These are phyloP conservation scores for Oxyruncus cristatus DNA, from an alignment of 2,113 vertebrate species.

Conservation along the genomic window DNA sequence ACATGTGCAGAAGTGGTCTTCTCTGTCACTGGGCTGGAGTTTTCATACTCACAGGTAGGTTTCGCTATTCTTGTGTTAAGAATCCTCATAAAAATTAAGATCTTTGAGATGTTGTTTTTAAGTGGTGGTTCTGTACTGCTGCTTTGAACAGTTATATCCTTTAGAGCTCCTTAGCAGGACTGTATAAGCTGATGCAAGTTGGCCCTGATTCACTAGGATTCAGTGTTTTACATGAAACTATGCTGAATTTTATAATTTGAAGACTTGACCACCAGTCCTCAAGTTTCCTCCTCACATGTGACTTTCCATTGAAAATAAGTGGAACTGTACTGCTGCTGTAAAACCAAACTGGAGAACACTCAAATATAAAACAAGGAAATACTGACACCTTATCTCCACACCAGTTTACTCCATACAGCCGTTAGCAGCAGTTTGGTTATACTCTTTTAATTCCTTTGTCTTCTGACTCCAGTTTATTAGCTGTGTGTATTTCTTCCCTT, in stretches of 20 bases:
- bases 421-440: neutral
- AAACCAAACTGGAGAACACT: neutral
- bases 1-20: conserved; percentile 92
- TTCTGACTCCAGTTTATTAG: neutral
- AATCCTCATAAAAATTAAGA: neutral
- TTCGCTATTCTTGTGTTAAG: neutral
- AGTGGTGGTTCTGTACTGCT: neutral
- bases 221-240: neutral
- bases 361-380: neutral
- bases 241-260: neutral
- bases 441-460: neutral
- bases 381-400: neutral
- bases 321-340: neutral
- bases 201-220: neutral
- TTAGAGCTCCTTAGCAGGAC: neutral
- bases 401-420: neutral
- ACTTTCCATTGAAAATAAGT: neutral
- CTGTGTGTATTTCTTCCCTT: neutral
- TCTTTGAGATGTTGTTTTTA: neutral
- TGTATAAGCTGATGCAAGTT: neutral
- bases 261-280: neutral
- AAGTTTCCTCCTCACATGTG: neutral
- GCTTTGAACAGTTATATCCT: neutral
- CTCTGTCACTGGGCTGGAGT: conserved; percentile 93
- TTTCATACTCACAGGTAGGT: conserved; percentile 94